These are phyloP conservation scores for Calameuta filiformis DNA, from an alignment of 2,888 invertebrate species.

Conservation along the genomic window DNA sequence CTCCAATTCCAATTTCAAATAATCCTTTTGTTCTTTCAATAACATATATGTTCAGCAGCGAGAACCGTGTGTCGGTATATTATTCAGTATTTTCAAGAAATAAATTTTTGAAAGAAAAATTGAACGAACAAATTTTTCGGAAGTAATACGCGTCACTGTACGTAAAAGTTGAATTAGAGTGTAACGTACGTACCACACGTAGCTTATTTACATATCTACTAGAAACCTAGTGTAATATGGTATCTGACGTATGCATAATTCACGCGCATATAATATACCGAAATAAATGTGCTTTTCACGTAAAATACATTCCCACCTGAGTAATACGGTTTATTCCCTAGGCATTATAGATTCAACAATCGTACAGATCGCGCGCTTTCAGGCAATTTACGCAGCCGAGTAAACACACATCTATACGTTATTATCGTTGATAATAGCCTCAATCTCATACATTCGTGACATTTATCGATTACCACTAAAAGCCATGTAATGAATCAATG, in stretches of 20 bases:
- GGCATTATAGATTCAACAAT: not conserved
- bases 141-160: not conserved
- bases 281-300: not conserved
- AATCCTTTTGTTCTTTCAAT: not conserved
- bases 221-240: not conserved
- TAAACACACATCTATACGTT: not conserved
- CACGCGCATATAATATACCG: not conserved
- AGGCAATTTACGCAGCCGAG: not conserved
- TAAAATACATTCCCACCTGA: not conserved
- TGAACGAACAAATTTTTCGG: not conserved
- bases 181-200: not conserved
- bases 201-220: not conserved
- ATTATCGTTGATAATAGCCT: not conserved
- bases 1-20: not conserved
- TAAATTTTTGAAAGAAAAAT: not conserved
- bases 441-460: not conserved
- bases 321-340: not conserved
- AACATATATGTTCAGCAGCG: not conserved
- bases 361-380: not conserved
- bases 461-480: not conserved
- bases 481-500: not conserved
- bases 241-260: not conserved
- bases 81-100: not conserved
- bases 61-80: not conserved
- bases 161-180: not conserved